Evolutionary conservation across 2,113 vertebrate species (phyloP), one percentile per base, ranked within the genome.

Genomic region (Otolemur garnettii): DNA sequence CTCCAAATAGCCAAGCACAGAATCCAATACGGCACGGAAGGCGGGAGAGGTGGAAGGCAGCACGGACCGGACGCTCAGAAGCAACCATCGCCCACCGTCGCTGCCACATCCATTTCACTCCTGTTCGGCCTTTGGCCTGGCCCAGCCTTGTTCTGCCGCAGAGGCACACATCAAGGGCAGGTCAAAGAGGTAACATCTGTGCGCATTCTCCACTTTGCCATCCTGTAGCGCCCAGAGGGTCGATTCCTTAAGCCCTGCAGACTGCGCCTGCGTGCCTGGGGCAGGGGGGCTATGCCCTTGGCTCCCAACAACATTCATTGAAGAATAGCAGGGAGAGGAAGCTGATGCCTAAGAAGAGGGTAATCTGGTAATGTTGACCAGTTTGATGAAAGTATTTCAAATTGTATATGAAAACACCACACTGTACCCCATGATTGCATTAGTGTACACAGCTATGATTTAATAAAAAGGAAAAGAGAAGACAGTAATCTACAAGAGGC

Each of bases 1-100:
- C 96, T 99, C 99, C 97, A 99, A 99, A 90, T 98, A 99, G 5
- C 99, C 99, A 96, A 99, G 98, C 45, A 99, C 98, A 1, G 97
- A 90, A 97, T 99, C 92, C 93, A 99, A 99, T 72, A 99, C 98
- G 1, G 98, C 96, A 30, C 99, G 98, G 57, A 98, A 98, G 55
- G 98, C 98, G 33, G 99, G 99, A 15, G 99, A 99, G 80, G 99
- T 99, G 96, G 50, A 98, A 90, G 26, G 42, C 12, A 24, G 42
- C 12, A 24, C 30, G 1, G 74, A 79, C 10, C 26, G 6, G 66
- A 21, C 53, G 5, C 60, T 77, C 45, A 9, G 28, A 42, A 17
- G 55, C 28, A 74, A 30, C 69, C 35, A 60, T 74, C 18, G 24
- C 17, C 2, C n/a, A 82, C 13, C 12, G 14, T 3, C 21, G 5